Conservation (phyloP, 2,888 invertebrate species). For the Heliconius erato region DNA sequence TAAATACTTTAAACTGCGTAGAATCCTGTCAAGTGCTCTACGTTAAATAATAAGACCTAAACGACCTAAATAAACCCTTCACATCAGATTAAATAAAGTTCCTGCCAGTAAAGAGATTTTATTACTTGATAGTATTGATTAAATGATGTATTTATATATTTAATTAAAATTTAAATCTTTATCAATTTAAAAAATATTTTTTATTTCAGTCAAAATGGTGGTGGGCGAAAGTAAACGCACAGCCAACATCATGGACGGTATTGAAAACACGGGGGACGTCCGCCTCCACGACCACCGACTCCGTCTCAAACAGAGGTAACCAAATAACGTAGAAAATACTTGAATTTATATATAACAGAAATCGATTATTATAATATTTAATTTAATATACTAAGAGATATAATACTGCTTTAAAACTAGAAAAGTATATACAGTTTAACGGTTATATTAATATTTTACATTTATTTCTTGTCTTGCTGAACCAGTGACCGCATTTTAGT, state of each 20-base stretch:
- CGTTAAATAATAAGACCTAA: background rate
- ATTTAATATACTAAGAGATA: background rate
- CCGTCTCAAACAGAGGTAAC: conserved; percentile 94
- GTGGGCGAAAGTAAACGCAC: conserved; percentile 89
- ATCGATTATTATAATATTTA: background rate
- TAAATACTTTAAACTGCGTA: conserved; percentile 9
- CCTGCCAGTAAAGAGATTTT: background rate
- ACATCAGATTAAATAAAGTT: background rate
- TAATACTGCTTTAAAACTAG: background rate
- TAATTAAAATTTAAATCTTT: background rate
- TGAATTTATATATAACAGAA: background rate
- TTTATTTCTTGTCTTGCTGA: conserved; percentile 54
- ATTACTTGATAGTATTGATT: background rate
- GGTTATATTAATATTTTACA: conserved; percentile 39
- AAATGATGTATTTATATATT: background rate
- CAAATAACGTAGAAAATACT: background rate
- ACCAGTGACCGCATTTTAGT: conserved; percentile 68
- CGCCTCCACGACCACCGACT: conserved; percentile 95
- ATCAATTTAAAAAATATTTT: conserved; percentile 41
- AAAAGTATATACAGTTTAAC: conserved; percentile 23
- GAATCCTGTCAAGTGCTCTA: conserved; percentile 12
- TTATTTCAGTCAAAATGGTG: conserved; percentile 90
- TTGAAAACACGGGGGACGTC: conserved; percentile 95
- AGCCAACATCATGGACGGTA: conserved; percentile 96
- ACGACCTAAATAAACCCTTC: background rate